A percentile compares a stretch with the other conserved stretches of the same genome.
Evolutionary conservation across 2,113 vertebrate species (phyloP).

Genomic region (Zosterops hypoxanthus): DNA sequence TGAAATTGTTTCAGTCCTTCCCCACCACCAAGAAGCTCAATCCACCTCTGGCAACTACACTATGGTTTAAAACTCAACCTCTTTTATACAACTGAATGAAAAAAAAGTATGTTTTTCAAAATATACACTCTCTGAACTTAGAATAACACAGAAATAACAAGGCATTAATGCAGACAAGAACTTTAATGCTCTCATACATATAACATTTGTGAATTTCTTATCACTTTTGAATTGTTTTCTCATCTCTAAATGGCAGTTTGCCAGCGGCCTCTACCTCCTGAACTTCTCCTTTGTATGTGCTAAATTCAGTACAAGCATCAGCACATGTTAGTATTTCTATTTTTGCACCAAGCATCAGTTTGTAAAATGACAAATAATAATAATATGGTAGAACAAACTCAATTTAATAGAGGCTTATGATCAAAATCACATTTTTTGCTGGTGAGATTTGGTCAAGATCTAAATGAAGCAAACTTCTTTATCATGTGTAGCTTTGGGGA

Average conservation of each 20-base stretch:
- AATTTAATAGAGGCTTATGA: neutral
- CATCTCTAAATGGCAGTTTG: slow-evolving; percentile 17
- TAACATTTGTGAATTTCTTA: neutral
- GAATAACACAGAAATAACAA: neutral
- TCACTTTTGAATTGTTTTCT: neutral
- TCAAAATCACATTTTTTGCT: slow-evolving; percentile 6
- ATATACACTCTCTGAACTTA: neutral
- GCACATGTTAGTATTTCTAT: neutral
- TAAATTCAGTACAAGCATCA: neutral
- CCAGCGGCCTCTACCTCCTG: neutral
- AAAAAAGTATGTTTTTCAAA: neutral
- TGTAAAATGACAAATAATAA: neutral
- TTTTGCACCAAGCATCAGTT: neutral
- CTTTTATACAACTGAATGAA: neutral
- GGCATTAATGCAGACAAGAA: neutral
- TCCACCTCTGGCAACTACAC: neutral
- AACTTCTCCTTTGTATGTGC: neutral
- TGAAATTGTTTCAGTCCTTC: neutral
- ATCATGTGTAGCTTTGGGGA: neutral
- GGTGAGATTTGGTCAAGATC: neutral
- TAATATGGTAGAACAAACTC: neutral
- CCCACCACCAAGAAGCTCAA: neutral
- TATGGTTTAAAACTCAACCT: neutral
- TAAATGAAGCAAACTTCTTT: neutral
- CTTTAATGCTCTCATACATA: neutral